Evolutionary conservation across 2,888 invertebrate species (phyloP), one percentile per base, ranked within the genome.

Genomic region (Drosophila kuntzei): DNA sequence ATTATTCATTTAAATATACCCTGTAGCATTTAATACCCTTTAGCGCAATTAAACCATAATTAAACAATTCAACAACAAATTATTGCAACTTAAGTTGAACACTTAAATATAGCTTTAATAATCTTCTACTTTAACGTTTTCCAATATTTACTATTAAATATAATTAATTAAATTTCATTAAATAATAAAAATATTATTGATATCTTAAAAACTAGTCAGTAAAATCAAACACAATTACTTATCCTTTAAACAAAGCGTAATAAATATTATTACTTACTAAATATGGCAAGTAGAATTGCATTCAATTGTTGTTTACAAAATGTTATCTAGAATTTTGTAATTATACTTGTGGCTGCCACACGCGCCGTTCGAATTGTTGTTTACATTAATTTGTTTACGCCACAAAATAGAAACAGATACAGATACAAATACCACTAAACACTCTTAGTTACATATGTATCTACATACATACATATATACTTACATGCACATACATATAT

Each of bases 341-440:
- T 27, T 18, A 25, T 54, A 37, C 27, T 73, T 32, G 37, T 46
- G 44, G 20, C 14, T 47, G 58, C 49, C 49, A 54, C 76, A 83
- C 68, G 68, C 69, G 70, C 51, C 12, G 8, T 39, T 68, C 32
- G 20, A 54, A 41, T 54, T 53, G 54, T 76, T 79, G 78, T 83
- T 80, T 65, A 80, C 87, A 43, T 43, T 39, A 3, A 11, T 39
- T 54, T 50, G 78, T 86, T 80, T 68, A 83, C 84, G 39, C 29
- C 55, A 59, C 20, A 37, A 54, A 22, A 27, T 12, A 44, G 34
- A 50, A 32, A 55, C 49, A 55, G 0, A 41, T 29, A 22, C 29
- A 49, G 12, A 27, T 20, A 20, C 14, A 37, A 29, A 18, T 22
- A 47, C 27, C 9, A 9, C 6, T 12, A 18, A 44, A 25, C 11